Conservation (phyloP, 2,797 vertebrate genomes). For the Leucoraja ocellata region DNA sequence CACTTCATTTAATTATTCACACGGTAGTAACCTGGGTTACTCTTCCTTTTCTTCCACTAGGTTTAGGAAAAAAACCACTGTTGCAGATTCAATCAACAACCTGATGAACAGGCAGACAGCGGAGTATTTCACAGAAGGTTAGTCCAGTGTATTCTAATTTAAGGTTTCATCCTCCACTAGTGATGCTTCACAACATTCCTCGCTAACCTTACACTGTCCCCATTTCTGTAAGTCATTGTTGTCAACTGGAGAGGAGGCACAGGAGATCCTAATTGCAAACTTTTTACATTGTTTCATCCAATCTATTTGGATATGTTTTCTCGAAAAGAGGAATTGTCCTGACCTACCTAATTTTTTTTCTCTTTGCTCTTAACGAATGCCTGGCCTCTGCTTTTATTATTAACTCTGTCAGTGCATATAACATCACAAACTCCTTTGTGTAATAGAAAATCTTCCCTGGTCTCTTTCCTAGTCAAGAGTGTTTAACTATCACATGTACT, state of each 20-base stretch:
- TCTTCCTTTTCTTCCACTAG: constrained; percentile 53
- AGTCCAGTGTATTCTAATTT: constrained; percentile 40
- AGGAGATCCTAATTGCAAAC: background rate
- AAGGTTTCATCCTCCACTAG: background rate
- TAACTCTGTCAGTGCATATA: background rate
- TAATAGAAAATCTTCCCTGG: background rate
- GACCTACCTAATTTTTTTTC: background rate
- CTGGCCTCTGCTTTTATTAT: background rate
- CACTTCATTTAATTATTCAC: background rate
- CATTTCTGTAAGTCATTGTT: background rate
- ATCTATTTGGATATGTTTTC: background rate
- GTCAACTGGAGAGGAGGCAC: background rate
- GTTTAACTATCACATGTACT: no score
- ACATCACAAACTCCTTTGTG: background rate
- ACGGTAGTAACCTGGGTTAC: constrained; percentile 32
- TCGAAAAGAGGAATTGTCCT: background rate
- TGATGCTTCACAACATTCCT: background rate
- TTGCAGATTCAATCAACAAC: constrained; percentile 72
- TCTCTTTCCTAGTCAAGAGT: background rate
- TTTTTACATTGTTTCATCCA: background rate
- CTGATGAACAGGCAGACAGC: constrained; percentile 62
- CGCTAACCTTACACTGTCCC: background rate
- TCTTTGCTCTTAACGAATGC: background rate
- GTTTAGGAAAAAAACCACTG: constrained; percentile 77
- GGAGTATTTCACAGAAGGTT: constrained; percentile 83